Conservation (phyloP, 2,113 vertebrate species). For the Paraplagusia blochii region DNA sequence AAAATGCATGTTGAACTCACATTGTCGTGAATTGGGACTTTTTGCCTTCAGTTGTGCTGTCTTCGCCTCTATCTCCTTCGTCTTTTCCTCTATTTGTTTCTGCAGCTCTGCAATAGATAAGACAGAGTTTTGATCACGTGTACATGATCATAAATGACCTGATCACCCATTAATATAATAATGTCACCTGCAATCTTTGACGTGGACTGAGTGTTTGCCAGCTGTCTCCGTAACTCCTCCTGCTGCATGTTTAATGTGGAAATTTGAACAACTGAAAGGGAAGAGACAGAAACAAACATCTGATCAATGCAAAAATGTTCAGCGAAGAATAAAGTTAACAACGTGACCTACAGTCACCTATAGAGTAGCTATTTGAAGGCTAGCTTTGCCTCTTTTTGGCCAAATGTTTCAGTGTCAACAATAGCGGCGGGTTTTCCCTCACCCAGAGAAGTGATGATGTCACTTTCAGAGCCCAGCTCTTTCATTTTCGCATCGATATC, state of each 20-base stretch:
- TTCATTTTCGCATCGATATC: constrained; percentile 32
- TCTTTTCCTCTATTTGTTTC: constrained; percentile 28
- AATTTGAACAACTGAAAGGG: constrained; percentile 52
- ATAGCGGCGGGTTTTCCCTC: neutral
- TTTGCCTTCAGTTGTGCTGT: constrained; percentile 23
- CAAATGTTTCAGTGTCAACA: too few species aligned
- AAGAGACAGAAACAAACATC: neutral
- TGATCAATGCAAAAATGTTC: too few species aligned
- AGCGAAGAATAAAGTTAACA: neutral
- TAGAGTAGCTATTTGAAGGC: too few species aligned
- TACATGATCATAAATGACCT: neutral
- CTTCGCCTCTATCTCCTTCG: constrained; percentile 4
- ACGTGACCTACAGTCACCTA: too few species aligned
- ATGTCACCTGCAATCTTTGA: constrained; percentile 24
- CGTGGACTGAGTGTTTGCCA: constrained; percentile 15
- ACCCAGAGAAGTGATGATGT: constrained; percentile 36
- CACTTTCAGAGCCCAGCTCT: constrained; percentile 23
- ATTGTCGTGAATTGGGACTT: constrained; percentile 19
- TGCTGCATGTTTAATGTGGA: constrained; percentile 28
- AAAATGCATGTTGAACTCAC: constrained; percentile 26
- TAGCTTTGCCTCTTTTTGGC: too few species aligned
- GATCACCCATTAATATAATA: too few species aligned
- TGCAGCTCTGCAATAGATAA: constrained; percentile 38
- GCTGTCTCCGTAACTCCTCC: constrained; percentile 25
- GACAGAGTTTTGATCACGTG: neutral